phyloP scores from a whole-genome alignment of 2,113 vertebrate species.

The Dasyprocta punctata region DNA sequence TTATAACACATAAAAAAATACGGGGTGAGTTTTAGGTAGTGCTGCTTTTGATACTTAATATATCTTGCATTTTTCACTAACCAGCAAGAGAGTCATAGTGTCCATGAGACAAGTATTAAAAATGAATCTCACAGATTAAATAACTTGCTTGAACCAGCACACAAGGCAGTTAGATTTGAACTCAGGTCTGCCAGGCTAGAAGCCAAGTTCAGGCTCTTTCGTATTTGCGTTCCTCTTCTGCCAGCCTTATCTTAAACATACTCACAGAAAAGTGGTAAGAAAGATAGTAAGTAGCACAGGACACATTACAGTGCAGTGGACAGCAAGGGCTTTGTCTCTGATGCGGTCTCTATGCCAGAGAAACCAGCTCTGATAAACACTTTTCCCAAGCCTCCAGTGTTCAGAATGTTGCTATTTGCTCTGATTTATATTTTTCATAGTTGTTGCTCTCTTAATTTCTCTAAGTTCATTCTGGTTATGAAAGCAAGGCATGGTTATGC shows the following conservation, averaged over 20 bases:
- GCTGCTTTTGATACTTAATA: neutral
- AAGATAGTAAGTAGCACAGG: neutral
- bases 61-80: neutral
- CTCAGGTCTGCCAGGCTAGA: neutral
- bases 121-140: neutral
- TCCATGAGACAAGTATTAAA: neutral
- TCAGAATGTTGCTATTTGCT: neutral
- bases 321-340: neutral
- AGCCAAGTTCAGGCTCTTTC: neutral
- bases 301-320: neutral
- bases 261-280: neutral
- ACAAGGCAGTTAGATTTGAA: neutral
- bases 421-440: neutral
- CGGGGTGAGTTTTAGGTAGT: neutral
- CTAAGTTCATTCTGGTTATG: neutral
- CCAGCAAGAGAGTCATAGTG: neutral
- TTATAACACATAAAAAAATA: neutral
- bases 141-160: neutral
- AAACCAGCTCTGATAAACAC: neutral
- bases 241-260: conserved; percentile 11
- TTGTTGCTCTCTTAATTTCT: neutral
- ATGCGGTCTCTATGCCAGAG: neutral
- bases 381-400: neutral
- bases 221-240: neutral
- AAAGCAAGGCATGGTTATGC: neutral